A percentile compares a stretch with the other conserved stretches of the same genome.
phyloP scores from a whole-genome alignment of 2,113 vertebrate genomes.

The Periophthalmus modestus region DNA sequence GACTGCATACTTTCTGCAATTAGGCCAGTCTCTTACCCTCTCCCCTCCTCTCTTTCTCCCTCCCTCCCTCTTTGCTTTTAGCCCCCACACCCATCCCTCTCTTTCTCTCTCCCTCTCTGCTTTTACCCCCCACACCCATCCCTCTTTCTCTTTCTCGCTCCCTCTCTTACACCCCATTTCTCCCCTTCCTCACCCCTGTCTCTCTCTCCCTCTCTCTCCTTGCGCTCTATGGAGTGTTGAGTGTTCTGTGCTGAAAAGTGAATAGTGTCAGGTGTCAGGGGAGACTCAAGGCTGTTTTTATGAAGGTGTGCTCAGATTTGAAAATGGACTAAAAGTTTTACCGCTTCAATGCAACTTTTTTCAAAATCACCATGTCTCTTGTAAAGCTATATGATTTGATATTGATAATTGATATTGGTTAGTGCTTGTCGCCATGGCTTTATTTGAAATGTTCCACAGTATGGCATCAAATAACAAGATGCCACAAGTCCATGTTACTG shows the following conservation, averaged over 20 bases:
- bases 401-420: neutral
- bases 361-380: constrained; percentile 19
- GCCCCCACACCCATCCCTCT: no score
- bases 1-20: constrained; percentile 70
- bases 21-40: constrained; percentile 56
- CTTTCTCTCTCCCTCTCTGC: no score
- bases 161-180: no score
- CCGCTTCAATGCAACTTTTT: constrained; percentile 45
- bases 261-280: constrained; percentile 77
- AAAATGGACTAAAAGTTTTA: constrained; percentile 48
- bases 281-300: constrained; percentile 71
- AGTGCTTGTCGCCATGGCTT: no score
- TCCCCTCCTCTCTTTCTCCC: no score
- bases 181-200: no score
- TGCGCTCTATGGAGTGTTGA: constrained; percentile 42
- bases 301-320: constrained; percentile 56
- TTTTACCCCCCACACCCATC: no score
- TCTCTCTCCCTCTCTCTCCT: constrained; percentile 27
- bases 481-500: neutral
- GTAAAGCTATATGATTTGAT: neutral
- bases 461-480: neutral
- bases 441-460: no score
- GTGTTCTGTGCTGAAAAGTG: constrained; percentile 61
- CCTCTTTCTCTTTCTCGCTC: no score
- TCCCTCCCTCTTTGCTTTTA: no score